A percentile compares a stretch with the other conserved stretches of the same genome.
These are phyloP conservation scores for Labeo catla DNA, from an alignment of 2,113 vertebrate genomes.

Conservation along the genomic window DNA sequence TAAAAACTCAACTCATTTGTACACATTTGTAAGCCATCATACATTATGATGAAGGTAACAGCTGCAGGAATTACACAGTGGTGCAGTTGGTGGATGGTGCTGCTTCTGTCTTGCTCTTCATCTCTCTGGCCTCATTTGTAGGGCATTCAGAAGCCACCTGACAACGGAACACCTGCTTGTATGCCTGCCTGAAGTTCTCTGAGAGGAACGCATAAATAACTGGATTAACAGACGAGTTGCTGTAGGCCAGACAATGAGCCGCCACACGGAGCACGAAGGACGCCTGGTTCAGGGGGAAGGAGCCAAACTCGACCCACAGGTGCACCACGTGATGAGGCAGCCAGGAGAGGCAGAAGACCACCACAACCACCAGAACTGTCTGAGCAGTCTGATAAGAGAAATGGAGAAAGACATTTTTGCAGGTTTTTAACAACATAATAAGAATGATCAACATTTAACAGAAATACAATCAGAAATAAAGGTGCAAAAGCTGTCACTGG, in stretches of 20 bases:
- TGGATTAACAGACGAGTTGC: slow-evolving; percentile 85
- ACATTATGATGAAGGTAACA: neutral
- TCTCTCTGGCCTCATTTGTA: slow-evolving; percentile 81
- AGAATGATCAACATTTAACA: neutral
- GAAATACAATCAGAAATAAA: no score
- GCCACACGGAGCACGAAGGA: slow-evolving; percentile 89
- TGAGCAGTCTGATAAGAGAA: slow-evolving; percentile 86
- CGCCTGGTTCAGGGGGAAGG: slow-evolving; percentile 91
- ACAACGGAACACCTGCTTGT: slow-evolving; percentile 81
- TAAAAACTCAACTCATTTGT: neutral
- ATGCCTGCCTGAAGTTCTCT: slow-evolving; percentile 82
- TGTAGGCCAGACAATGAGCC: slow-evolving; percentile 82
- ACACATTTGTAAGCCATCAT: neutral
- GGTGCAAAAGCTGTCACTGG: no score
- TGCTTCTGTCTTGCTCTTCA: slow-evolving; percentile 83
- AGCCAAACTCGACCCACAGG: slow-evolving; percentile 94
- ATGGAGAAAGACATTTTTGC: slow-evolving; percentile 26
- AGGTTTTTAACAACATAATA: neutral
- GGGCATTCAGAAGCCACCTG: slow-evolving; percentile 70
- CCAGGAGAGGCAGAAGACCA: slow-evolving; percentile 98
- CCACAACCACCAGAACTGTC: slow-evolving; percentile 95
- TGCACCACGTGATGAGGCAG: slow-evolving; percentile 92
- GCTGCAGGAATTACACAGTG: slow-evolving; percentile 79
- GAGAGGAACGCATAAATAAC: slow-evolving; percentile 85
- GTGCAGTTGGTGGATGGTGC: slow-evolving; percentile 91